phyloP scores from a whole-genome alignment of 2,797 vertebrate species.

The Glyptemys insculpta region DNA sequence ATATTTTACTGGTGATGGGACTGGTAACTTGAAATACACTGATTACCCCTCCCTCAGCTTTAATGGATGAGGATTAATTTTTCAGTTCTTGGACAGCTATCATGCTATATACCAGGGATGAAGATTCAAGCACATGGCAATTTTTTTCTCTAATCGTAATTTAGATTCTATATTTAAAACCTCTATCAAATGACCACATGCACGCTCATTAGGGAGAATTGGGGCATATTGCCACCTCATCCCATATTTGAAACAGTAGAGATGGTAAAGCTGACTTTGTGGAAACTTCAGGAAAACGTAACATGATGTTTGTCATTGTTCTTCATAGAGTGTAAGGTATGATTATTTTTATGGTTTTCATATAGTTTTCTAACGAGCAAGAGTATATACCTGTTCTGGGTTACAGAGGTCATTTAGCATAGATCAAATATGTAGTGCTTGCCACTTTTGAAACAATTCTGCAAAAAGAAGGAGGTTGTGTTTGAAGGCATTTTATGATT shows the following conservation, averaged over 20 bases:
- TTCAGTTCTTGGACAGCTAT: background rate
- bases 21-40: background rate
- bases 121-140: background rate
- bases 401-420: accelerated
- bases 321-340: background rate
- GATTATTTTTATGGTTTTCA: background rate
- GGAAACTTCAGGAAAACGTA: background rate
- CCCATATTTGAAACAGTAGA: background rate
- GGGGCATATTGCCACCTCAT: background rate
- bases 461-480: background rate
- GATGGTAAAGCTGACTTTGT: background rate
- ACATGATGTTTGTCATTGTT: background rate
- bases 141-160: background rate
- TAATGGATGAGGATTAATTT: background rate
- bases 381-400: background rate
- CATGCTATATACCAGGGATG: background rate
- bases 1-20: background rate
- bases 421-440: background rate
- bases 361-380: background rate
- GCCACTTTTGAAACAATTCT: background rate
- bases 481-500: background rate
- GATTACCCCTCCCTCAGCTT: background rate
- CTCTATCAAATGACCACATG: background rate
- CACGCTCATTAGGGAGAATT: background rate
- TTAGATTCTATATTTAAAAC: constrained; percentile 11